Conservation (phyloP, 2,113 vertebrate species). For the Neogale vison region DNA sequence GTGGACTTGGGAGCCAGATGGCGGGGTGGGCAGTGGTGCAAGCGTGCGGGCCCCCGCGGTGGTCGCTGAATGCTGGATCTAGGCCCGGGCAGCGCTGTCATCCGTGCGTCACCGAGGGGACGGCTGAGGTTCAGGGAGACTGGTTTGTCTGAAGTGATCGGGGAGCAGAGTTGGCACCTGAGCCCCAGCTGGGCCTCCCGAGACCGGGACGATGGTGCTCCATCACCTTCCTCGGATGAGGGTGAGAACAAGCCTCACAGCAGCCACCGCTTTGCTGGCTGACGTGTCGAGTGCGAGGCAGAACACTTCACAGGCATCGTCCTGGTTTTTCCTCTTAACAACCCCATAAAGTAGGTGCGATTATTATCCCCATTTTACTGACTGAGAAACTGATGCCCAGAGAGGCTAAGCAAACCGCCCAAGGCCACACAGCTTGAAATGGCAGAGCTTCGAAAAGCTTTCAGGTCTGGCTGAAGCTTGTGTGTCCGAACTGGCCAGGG, state of each 20-base stretch:
- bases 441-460: not conserved
- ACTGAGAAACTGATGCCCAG: not conserved
- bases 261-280: not conserved
- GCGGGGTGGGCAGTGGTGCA: not conserved
- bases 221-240: not conserved
- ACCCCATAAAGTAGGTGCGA: not conserved
- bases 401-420: not conserved
- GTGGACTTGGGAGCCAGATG: not conserved
- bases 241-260: not conserved
- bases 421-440: not conserved
- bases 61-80: not conserved
- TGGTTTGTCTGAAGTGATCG: not conserved
- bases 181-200: not conserved
- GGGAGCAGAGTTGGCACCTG: not conserved
- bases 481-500: not conserved
- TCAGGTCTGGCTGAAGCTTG: not conserved
- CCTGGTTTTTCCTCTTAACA: not conserved
- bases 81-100: too few relatives aligned
- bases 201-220: not conserved
- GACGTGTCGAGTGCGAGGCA: not conserved
- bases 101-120: not conserved
- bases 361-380: not conserved
- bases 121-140: not conserved
- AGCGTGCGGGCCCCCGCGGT: not conserved
- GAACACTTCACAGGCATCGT: not conserved